These are phyloP conservation scores for Gymnoscopelus braueri DNA, from an alignment of 2,797 vertebrate genomes.

Conservation along the genomic window DNA sequence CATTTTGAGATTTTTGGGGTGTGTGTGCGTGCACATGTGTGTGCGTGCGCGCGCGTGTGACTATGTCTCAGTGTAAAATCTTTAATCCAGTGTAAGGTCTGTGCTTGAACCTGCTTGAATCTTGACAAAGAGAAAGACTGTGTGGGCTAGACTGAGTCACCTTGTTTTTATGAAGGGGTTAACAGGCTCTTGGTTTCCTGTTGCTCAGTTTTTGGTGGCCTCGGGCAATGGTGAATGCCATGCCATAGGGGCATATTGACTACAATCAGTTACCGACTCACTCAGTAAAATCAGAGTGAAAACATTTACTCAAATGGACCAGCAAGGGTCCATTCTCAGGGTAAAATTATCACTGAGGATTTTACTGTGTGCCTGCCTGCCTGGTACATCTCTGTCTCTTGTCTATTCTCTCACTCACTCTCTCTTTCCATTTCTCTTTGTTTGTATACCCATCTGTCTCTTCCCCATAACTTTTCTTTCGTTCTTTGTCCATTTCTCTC, in stretches of 20 bases:
- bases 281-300: too few species aligned
- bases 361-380: too few species aligned
- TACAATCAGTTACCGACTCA: constrained; percentile 46
- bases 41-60: background rate
- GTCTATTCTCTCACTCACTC: background rate
- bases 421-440: background rate
- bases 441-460: background rate
- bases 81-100: constrained; percentile 14
- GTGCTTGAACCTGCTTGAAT: constrained; percentile 44
- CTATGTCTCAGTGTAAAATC: background rate
- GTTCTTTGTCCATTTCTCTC: background rate
- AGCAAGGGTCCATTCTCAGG: too few species aligned
- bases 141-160: constrained; percentile 49
- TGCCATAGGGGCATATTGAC: constrained; percentile 60
- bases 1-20: too few species aligned
- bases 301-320: too few species aligned
- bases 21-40: background rate
- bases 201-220: constrained; percentile 48
- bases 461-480: too few species aligned
- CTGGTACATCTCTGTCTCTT: background rate
- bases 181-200: constrained; percentile 31
- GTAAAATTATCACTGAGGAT: too few species aligned
- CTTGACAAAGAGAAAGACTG: constrained; percentile 36
- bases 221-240: constrained; percentile 51
- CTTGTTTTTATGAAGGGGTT: constrained; percentile 39